Base-by-base conservation (phyloP, 1,140 invertebrate species). In the Portunus trituberculatus region DNA sequence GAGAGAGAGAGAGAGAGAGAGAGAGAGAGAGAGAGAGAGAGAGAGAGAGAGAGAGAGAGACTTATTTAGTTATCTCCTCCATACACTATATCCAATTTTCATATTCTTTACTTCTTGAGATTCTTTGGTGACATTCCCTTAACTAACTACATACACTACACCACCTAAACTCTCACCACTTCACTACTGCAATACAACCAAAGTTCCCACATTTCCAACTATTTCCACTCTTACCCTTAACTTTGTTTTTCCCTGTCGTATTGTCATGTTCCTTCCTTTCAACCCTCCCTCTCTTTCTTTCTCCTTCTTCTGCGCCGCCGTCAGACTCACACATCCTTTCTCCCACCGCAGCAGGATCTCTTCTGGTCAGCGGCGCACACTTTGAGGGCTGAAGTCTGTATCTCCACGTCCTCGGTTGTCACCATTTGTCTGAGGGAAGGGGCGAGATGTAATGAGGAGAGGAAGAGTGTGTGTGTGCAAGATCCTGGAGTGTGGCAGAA, bases 321-420 rank as follows among this genome's bases (percentile, higher is more conserved):
- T 31, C 3, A 29, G 8, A 6, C 14, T 76, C 67, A 90, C 10
- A 28, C 20, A 20, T 92, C 92, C 84, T 91, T 95, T 84, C 90
- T 93, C 52, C 82, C 93, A 14, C 95, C 94, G 48, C 96, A 96
- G 87, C 96, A 96, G 25, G 76, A 90, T 39, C 52, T 93, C 88
- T 94, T 96, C 84, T 95, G 76, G 92, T 94, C 93, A 29, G 91
- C 29, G 86, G 95, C 84, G 1, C 93, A 93, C 12, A 96, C 92
- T 29, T 91, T 96, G 3, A 97, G 91, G 20, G 96, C 96, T 6
- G 97, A 97, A 7, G 97, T 97, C 96, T 97, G 97, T 25, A 97
- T 97, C 96, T 97, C 97, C 25, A 97, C 96, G 96, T 97, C 97
- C 96, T 97, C 97, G 89, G 97, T 97, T 16, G 97, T 97, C 45